These are phyloP conservation scores for Chalcis sispes DNA, from an alignment of 2,888 invertebrate species.

Conservation along the genomic window DNA sequence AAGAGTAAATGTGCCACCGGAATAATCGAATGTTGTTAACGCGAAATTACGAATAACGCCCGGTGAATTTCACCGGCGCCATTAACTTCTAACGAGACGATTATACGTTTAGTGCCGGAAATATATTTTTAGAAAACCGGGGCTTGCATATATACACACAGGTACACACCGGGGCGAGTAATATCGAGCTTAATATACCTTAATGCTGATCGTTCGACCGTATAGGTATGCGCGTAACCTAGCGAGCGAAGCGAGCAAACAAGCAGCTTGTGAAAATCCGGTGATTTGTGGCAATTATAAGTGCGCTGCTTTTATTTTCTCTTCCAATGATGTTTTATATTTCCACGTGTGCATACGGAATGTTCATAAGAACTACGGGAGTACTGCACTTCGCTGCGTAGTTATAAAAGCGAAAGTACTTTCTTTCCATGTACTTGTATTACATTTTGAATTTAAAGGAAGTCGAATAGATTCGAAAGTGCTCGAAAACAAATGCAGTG, in stretches of 20 bases:
- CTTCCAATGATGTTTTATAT: slow-evolving; percentile 7
- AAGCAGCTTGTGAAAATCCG: not conserved
- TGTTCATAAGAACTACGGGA: not conserved
- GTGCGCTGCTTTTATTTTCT: not conserved
- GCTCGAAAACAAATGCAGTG: too few species aligned
- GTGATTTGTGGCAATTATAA: slow-evolving; percentile 7
- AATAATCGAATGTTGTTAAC: slow-evolving; percentile 33
- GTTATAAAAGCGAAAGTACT: not conserved
- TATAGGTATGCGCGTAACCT: not conserved
- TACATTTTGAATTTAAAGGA: not conserved
- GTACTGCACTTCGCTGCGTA: not conserved
- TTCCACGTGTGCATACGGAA: too few species aligned
- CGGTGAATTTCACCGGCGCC: slow-evolving; percentile 25
- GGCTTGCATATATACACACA: too few species aligned
- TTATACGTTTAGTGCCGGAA: slow-evolving; percentile 25
- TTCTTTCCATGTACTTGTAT: not conserved
- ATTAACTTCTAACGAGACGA: slow-evolving; percentile 42
- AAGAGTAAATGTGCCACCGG: not conserved
- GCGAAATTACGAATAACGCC: slow-evolving; percentile 23
- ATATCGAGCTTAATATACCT: slow-evolving; percentile 36
- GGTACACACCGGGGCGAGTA: not conserved
- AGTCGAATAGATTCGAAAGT: too few species aligned
- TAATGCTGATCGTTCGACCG: slow-evolving; percentile 25
- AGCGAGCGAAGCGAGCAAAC: not conserved
- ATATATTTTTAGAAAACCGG: slow-evolving; percentile 27